Conservation (phyloP, 2,888 invertebrate species). For the Caprella mutica region DNA sequence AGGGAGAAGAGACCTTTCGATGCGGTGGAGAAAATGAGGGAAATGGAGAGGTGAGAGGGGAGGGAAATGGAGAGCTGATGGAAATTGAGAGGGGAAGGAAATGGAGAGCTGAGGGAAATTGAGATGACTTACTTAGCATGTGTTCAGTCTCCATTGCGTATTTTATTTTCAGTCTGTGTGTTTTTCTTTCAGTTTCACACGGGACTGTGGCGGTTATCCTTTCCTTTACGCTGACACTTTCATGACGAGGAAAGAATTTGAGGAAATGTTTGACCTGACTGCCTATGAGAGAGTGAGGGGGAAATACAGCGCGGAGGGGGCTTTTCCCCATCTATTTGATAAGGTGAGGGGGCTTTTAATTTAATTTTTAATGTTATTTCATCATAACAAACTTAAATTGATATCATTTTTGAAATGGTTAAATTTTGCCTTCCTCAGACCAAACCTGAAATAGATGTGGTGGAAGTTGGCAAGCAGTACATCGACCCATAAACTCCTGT, state of each 20-base stretch:
- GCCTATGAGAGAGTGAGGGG: slow-evolving; percentile 51
- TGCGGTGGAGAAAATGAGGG: slow-evolving; percentile 53
- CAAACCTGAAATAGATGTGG: slow-evolving; percentile 55
- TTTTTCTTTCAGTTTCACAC: slow-evolving; percentile 46
- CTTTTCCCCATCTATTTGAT: slow-evolving; percentile 55
- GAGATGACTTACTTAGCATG: too few relatives aligned
- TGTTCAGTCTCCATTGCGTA: too few relatives aligned
- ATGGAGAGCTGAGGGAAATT: too few relatives aligned
- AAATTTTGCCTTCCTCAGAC: slow-evolving; percentile 18
- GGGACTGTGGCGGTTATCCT: slow-evolving; percentile 55
- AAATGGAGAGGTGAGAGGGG: slow-evolving; percentile 49
- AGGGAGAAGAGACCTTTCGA: slow-evolving; percentile 51
- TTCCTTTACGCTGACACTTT: slow-evolving; percentile 60
- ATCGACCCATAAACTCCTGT: too few relatives aligned
- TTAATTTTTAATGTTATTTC: neutral
- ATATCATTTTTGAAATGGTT: neutral
- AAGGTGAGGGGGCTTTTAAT: slow-evolving; percentile 43
- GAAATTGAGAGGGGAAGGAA: too few relatives aligned
- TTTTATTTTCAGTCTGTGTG: too few relatives aligned
- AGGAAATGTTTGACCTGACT: slow-evolving; percentile 55
- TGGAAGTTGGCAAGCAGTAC: slow-evolving; percentile 46
- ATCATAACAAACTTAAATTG: neutral
- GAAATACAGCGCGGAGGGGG: slow-evolving; percentile 50
- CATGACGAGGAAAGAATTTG: slow-evolving; percentile 54
- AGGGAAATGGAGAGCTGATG: neutral